Percentiles rank a stretch among this genome's conserved stretches.
phyloP scores from a whole-genome alignment of 2,797 vertebrate species.

The Aythya fuligula region DNA sequence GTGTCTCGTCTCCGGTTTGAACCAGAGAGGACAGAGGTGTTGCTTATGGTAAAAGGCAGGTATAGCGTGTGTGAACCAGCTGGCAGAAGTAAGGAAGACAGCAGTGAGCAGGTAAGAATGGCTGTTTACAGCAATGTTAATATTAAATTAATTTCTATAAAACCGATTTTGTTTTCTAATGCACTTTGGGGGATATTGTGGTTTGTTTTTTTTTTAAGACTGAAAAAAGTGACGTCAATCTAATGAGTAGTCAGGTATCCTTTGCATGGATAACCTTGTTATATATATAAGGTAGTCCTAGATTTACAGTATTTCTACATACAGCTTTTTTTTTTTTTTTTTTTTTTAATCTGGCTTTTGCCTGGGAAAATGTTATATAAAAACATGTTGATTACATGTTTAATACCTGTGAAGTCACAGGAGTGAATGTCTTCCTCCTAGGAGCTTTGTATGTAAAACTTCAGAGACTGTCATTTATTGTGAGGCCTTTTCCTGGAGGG shows the following conservation, averaged over 20 bases:
- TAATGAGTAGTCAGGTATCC: neutral
- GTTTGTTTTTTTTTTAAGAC: neutral
- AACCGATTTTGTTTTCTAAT: neutral
- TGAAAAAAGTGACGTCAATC: neutral
- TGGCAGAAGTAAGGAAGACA: neutral
- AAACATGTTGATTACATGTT: neutral
- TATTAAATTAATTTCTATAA: neutral
- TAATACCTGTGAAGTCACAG: neutral
- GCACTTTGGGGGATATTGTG: neutral
- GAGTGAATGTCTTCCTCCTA: neutral
- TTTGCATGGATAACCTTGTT: neutral
- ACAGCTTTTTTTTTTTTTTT: no score
- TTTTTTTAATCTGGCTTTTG: neutral
- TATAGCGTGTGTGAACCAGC: neutral
- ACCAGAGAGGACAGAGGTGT: conserved; percentile 39
- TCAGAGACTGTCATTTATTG: neutral
- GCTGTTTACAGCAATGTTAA: neutral
- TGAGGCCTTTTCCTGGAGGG: neutral
- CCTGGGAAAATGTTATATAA: neutral
- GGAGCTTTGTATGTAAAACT: neutral
- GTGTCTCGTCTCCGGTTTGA: neutral
- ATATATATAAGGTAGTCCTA: neutral
- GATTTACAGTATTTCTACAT: neutral
- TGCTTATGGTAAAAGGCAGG: conserved; percentile 20
- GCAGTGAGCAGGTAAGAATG: conserved; percentile 21